Base-by-base conservation (phyloP, 2,797 vertebrate species). In the Etheostoma perlongum region DNA sequence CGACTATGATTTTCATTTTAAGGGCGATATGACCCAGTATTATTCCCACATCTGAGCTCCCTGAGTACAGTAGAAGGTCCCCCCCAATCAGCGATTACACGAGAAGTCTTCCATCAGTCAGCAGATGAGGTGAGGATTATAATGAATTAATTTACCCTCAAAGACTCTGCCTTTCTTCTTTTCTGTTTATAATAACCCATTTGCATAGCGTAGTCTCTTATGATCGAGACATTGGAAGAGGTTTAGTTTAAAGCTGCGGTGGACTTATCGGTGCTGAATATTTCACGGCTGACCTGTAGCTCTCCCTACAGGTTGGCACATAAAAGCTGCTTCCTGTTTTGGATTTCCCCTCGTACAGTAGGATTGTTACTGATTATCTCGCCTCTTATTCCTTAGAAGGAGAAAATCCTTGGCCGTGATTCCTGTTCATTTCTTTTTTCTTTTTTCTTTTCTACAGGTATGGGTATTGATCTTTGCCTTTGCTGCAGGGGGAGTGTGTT, bases 391-490 rank as follows among this genome's bases (percentile, higher is more conserved):
- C 85, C 74, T 59, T 5, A 44, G 71, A 74, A 86, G 53, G 59
- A 81, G 79, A 76, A 80, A 86, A 87, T 89, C 86, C 89, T 90
- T 87, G 83, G 85, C 84, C 0, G 40, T 54, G 67, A 72, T 83
- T 85, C 25, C 61, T 62, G 13, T 72, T 18, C 67, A 30, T 30
- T 27, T 42, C 57, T 68, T 54, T 30, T 51, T 27, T 25, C 52
- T 66, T 25, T 54, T 6, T 79, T 46, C 53, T 48, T 14, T 82
- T 67, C 67, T 86, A 67, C 87, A 88, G 91, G 87, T 90, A 81
- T 79, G 79, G 21, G 81, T 92, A 92, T 94, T 92, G 93, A 94
- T 92, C 89, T 90, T 62, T 81, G 88, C 77, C 85, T 90, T 90
- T 87, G 90, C 90, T 90, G 86, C 83, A 69, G 88, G 89, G 36